Evolutionary conservation across 2,797 vertebrate genomes (phyloP), one percentile per base, ranked within the genome.

Genomic region (Saxicola maurus): DNA sequence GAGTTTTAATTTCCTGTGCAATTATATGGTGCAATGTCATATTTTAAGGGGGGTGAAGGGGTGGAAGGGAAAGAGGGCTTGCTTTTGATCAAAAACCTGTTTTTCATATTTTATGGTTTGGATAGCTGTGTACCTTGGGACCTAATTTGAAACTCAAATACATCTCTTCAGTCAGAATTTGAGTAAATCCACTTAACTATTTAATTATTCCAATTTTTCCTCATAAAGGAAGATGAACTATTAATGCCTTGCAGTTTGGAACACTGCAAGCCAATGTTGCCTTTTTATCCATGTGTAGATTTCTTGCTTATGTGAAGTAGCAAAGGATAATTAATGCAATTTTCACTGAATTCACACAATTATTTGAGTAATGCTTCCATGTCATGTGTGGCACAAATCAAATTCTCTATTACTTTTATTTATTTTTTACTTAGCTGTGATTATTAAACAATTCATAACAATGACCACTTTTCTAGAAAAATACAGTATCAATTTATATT

Each of bases 1-100:
- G 93, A 95, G 94, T 97, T 97, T 97, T 97, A 97, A 97, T 97
- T 97, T 97, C 97, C 96, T 97, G 95, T 96, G 95, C 95, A 97
- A 96, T 97, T 97, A 97, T 88, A 93, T 65, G 80, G 91, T 90
- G 86, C 96, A 96, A 96, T 96, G 91, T 96, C 96, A 96, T 94
- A 93, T 87, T 89, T 85, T 89, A 60, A 31, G 51, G 81, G 46
- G 67, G 27, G 33, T 3, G 12, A 23, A 2, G 0, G 2, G 12
- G 46, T 5, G 15, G 18, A 19, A 5, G 13, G 33, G 48, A 86
- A 90, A 80, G 51, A 85, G 75, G 83, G 73, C 72, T 96, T 93
- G 66, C 80, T 95, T 96, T 96, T 96, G 93, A 96, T 96, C 84
- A 96, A 95, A 96, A 94, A 40, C 51, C 17, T 76, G 64, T 6